phyloP scores from a whole-genome alignment of 2,888 invertebrate species.

The Drosophila cracens region DNA sequence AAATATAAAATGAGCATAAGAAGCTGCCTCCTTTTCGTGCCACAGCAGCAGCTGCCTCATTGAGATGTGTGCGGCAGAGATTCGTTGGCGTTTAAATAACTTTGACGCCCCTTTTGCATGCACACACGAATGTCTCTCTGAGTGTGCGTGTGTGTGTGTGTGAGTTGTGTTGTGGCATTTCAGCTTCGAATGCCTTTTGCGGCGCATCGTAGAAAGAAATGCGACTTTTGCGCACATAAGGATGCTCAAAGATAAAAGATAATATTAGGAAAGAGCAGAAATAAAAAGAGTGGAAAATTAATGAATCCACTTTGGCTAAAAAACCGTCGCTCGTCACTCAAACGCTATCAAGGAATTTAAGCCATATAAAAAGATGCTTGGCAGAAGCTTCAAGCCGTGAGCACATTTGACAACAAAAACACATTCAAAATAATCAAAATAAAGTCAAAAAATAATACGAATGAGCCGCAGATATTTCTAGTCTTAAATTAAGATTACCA shows the following conservation, averaged over 20 bases:
- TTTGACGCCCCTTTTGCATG: constrained; percentile 68
- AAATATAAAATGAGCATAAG: constrained; percentile 24
- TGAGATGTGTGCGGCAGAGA: constrained; percentile 33
- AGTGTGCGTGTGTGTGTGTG: constrained; percentile 9
- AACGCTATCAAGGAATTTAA: not conserved
- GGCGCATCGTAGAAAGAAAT: constrained; percentile 6
- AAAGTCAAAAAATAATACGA: not conserved
- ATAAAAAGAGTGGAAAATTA: not conserved
- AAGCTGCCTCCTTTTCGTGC: constrained; percentile 20
- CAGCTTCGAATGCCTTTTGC: constrained; percentile 62
- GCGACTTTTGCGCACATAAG: not conserved
- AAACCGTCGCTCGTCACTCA: not conserved
- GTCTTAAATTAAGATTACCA: not conserved
- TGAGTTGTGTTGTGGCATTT: constrained; percentile 47
- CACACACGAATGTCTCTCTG: constrained; percentile 9
- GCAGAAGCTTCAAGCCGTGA: not conserved
- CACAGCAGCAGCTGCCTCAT: constrained; percentile 34
- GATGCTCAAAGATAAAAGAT: not conserved
- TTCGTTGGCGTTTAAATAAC: constrained; percentile 73
- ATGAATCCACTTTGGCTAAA: not conserved
- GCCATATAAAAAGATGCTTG: not conserved
- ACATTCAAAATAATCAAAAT: not conserved
- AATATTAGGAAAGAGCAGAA: not conserved
- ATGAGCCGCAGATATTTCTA: not conserved
- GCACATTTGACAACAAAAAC: not conserved